Evolutionary conservation across 2,113 vertebrate species (phyloP).

Genomic region (Chloropsis cyanopogon): DNA sequence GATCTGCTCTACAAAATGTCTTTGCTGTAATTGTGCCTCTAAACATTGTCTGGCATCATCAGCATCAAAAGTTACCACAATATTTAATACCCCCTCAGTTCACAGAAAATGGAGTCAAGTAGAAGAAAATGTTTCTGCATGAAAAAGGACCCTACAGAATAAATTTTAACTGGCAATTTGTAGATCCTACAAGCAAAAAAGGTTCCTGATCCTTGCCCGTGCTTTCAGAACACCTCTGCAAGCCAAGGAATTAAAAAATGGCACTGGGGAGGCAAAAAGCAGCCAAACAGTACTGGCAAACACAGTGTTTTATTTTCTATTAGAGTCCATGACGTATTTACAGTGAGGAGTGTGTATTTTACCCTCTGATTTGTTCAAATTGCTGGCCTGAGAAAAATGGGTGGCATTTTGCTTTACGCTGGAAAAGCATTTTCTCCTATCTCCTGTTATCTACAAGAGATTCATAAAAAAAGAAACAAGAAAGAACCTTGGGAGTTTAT

Average conservation of each 20-base stretch:
- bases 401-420: slow-evolving; percentile 46
- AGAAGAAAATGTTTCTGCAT: background rate
- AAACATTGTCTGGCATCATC: slow-evolving; percentile 60
- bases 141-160: background rate
- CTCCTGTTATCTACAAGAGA: slow-evolving; percentile 48
- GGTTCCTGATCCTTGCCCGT: background rate
- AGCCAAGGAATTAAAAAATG: background rate
- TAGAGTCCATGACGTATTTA: slow-evolving; percentile 34
- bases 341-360: slow-evolving; percentile 52
- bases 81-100: slow-evolving; percentile 9
- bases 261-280: background rate
- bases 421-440: slow-evolving; percentile 65
- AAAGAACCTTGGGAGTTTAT: slow-evolving; percentile 64
- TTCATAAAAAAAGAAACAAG: slow-evolving; percentile 12
- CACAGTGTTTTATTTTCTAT: slow-evolving; percentile 31
- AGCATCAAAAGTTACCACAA: slow-evolving; percentile 39
- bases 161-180: background rate
- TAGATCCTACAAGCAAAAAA: background rate
- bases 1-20: background rate
- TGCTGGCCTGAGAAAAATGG: slow-evolving; percentile 58
- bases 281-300: background rate
- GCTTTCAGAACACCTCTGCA: background rate
- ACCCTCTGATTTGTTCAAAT: slow-evolving; percentile 46
- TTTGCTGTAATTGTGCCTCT: slow-evolving; percentile 54
- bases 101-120: slow-evolving; percentile 29